Base-by-base conservation (phyloP, 2,113 vertebrate species). In the Mormoops blainvillei region DNA sequence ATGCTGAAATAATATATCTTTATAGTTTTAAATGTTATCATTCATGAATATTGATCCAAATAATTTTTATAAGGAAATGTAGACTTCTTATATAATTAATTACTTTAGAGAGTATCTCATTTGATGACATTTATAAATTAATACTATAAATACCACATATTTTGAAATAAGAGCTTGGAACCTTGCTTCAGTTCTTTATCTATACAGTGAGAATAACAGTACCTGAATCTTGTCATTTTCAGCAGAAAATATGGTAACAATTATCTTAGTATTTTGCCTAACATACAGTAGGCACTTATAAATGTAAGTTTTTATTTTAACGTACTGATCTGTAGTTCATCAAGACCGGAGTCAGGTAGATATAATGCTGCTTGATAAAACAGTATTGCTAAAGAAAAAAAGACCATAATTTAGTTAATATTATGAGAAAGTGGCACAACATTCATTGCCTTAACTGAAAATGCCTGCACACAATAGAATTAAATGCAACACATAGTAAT, bases 21-120 rank as follows among this genome's bases (percentile, higher is more conserved):
- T 91, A 73, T 11, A 80, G n/a, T 71, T 74, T 94, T 92, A 87
- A 82, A 48, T 93, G 22, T 28, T 61, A 16, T 83, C 33, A 77
- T 41, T 92, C n/a, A 91, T 88, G 31, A 86, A 86, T 94, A 88
- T 78, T 77, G 89, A 89, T 83, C 50, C 74, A 84, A 65, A 45
- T 63, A 65, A 78, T 92, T 93, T 28, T 54, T 80, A 5, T 76
- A 92, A 85, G 81, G 54, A 85, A 90, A 87, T 95, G 4, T 7
- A 13, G 1, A 70, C 38, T 87, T 87, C 38, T 56, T 89, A 2
- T 71, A 15, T 71, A 89, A 86, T 93, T 67, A 83, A 74, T 94
- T 86, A 91, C 36, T 91, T 92, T 22, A 89, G 36, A 82, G 9
- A 22, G 4, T 76, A 2, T 74, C 50, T 77, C 31, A 80, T 56